These are phyloP conservation scores for Lycocorax pyrrhopterus DNA, from an alignment of 2,113 vertebrate genomes.

Conservation along the genomic window DNA sequence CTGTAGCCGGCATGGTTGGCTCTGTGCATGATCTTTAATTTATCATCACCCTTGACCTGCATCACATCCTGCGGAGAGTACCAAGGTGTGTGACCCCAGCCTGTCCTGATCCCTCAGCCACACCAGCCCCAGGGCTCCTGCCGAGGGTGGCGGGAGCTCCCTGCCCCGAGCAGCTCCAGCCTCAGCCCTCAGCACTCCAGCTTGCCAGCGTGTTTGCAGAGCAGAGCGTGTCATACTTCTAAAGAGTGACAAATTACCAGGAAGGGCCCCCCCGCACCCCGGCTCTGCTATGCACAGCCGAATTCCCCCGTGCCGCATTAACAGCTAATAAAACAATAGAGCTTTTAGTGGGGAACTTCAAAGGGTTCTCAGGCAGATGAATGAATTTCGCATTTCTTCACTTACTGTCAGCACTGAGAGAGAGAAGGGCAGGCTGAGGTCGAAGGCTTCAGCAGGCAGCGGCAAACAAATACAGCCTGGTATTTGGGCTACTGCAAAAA, in stretches of 20 bases:
- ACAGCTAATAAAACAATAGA: conserved; percentile 71
- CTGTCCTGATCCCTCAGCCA: accelerated
- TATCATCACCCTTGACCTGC: neutral
- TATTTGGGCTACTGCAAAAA: conserved; percentile 54
- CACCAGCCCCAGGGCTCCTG: neutral
- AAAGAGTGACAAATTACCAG: conserved; percentile 57
- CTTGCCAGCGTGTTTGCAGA: neutral
- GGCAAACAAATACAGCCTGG: conserved; percentile 42
- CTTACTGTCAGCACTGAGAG: conserved; percentile 50
- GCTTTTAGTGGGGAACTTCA: conserved; percentile 64
- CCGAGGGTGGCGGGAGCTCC: neutral
- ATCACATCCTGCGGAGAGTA: accelerated
- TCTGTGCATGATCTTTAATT: neutral
- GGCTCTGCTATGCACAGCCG: neutral
- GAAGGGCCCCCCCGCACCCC: conserved; percentile 47
- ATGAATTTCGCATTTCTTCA: conserved; percentile 67
- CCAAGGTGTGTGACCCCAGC: neutral
- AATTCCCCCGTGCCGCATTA: conserved; percentile 50
- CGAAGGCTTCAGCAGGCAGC: conserved; percentile 34
- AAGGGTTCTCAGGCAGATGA: conserved; percentile 52
- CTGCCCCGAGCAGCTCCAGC: neutral
- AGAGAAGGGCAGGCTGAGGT: conserved; percentile 54
- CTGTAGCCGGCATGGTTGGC: accelerated
- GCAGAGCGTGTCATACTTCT: conserved; percentile 17
- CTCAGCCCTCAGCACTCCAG: neutral